Base-by-base conservation (phyloP, 2,888 invertebrate species). In the Apotomis betuletana region DNA sequence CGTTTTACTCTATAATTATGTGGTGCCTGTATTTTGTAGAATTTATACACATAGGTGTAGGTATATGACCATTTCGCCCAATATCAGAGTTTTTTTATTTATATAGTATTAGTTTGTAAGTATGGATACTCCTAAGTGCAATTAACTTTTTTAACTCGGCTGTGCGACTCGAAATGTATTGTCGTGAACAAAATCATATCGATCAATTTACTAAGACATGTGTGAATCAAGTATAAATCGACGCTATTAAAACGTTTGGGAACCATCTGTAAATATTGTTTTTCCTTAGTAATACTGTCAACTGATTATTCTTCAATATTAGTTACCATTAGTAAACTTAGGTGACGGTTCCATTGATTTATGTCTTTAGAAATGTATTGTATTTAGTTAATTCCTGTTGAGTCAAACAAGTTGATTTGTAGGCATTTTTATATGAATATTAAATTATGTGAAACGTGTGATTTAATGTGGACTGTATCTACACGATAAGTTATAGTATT, bases 31-130 rank as follows among this genome's bases (percentile, higher is more conserved):
- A 81, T 81, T 81, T 80, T 80, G 54, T 75, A 76, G 74, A 77
- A 76, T 83, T 79, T 81, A 77, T 79, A 75, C 65, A 72, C 76
- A 72, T 87, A 86, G 85, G 86, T 85, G 86, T 87, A 87, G 87
- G 85, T 81, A 51, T 71, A 70, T 54, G 54, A 71, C 77, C 75
- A 75, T 80, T 82, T 83, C 81, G 82, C 82, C 84, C 83, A 80
- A 78, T 80, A 76, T 78, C 74, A 72, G 51, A 70, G 67, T 80
- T 80, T 72, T 80, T 72, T 71, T 82, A 81, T 82, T 81, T 81
- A 79, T 81, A 74, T 77, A 80, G 76, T 76, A 77, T 77, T 78
- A 79, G 67, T 77, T 75, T 74, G 62, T 80, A 78, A 76, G 70
- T 76, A 76, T 75, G 72, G 75, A 77, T 75, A 77, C 78, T 77